Evolutionary conservation across 30 jellyfish, hydroid and myxozoan genomes (phyloP).

Genomic region (Pelagia noctiluca): DNA sequence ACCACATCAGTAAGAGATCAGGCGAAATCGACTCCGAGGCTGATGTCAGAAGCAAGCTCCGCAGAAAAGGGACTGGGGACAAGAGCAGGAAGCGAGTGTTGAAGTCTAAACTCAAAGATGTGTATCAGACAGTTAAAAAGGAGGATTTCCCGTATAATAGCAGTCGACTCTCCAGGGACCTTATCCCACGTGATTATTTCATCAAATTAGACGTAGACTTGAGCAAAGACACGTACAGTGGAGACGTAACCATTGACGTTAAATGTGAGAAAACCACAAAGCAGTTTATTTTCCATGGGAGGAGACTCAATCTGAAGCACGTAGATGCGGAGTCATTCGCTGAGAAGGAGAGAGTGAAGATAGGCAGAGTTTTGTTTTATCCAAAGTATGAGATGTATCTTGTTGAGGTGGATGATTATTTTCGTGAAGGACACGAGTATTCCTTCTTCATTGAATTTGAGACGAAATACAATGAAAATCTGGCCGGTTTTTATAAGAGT

Average conservation of each 20-base stretch:
- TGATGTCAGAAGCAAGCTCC: conserved; percentile 36
- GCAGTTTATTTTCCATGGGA: conserved; percentile 81
- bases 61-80: conserved; percentile 15
- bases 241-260: conserved; percentile 65
- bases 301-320: conserved; percentile 50
- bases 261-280: conserved; percentile 69
- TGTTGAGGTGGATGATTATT: conserved; percentile 65
- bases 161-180: conserved; percentile 78
- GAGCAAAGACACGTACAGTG: conserved; percentile 69
- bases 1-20: conserved; percentile 55
- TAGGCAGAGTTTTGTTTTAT: conserved; percentile 51
- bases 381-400: conserved; percentile 70
- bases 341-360: conserved; percentile 23
- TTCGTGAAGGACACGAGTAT: conserved; percentile 69
- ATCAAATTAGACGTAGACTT: conserved; percentile 71
- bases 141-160: conserved; percentile 77
- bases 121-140: conserved; percentile 10
- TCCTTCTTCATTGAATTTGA: conserved; percentile 69
- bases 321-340: conserved; percentile 45
- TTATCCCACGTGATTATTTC: conserved; percentile 82
- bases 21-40: conserved; percentile 22
- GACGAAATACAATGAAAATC: conserved; percentile 63
- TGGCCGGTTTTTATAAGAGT: conserved; percentile 95
- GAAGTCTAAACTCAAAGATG: conserved; percentile 13
- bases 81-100: neutral